Base-by-base conservation (phyloP, 2,888 invertebrate species). In the Diplolepis rosae region DNA sequence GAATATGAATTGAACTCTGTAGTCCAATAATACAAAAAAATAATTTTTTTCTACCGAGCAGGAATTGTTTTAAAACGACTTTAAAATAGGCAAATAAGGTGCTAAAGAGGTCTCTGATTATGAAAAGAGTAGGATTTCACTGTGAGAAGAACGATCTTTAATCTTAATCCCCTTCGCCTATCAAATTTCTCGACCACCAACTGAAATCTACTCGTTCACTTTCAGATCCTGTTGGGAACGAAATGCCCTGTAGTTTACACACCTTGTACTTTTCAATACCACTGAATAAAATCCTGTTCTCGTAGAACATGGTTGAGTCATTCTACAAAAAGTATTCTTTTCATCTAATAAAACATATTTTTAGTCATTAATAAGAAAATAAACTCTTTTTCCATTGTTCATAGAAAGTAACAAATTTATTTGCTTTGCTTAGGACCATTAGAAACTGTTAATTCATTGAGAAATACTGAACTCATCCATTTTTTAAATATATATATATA, bases 211-310 rank as follows among this genome's bases (percentile, higher is more conserved):
- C 56, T 68, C 45, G 69, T 50, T 48, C 61, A 65, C 69, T 69
- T 69, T 69, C 69, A 69, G 69, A 69, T 69, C 69, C 69, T 69
- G 68, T 61, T 69, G n/a, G 32, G 13, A 24, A 30, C 22, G 18
- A 30, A 71, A 73, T 69, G 68, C 66, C 35, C 28, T 45, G 48
- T 65, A 71, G 69, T 69, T 76, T 68, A 51, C 68, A 69, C 35
- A 54, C 67, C 68, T 45, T 48, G 48, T 48, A 48, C 48, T 11
- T 48, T 48, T 48, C 48, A 48, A 11, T 48, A 48, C 48, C 48
- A 48, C 3, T 22, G 3, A n/a, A n/a, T 27, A 52, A 52, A 27
- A 28, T 27, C 27, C 6, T 52, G 27, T 39, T 13, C 52, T 52
- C 28, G 28, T 52, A 28, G 28, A 28, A 3, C 4, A 24, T 24